These are phyloP conservation scores for Encarsia formosa DNA, from an alignment of 2,888 invertebrate genomes.

Conservation along the genomic window DNA sequence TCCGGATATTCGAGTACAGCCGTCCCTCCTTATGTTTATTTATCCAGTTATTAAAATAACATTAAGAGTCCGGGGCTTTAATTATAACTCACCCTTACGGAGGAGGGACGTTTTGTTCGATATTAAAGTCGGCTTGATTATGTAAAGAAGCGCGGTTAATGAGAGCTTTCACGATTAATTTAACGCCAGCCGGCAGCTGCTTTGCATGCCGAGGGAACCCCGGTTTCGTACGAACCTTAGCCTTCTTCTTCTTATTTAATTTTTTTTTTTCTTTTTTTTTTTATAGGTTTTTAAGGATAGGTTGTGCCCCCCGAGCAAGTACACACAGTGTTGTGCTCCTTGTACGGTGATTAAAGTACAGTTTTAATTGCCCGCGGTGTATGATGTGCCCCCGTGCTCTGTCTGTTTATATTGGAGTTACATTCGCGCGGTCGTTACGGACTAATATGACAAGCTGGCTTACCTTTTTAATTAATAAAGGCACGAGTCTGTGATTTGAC, in stretches of 20 bases:
- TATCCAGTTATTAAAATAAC: conserved; percentile 53
- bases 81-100: conserved; percentile 36
- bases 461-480: conserved; percentile 11
- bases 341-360: conserved; percentile 18
- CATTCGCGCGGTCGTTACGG: conserved; percentile 12
- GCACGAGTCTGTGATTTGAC: too few relatives aligned
- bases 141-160: conserved; percentile 16
- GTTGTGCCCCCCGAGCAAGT: too few relatives aligned
- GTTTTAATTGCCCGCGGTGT: conserved; percentile 17
- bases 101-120: conserved; percentile 21
- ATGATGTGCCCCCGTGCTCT: background rate
- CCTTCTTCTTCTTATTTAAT: too few relatives aligned
- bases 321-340: too few relatives aligned
- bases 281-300: too few relatives aligned
- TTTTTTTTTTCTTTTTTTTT: too few relatives aligned
- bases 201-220: background rate
- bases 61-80: conserved; percentile 43
- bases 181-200: too few relatives aligned
- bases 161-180: conserved; percentile 26
- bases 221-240: too few relatives aligned
- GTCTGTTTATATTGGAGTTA: conserved; percentile 20
- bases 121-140: conserved; percentile 16
- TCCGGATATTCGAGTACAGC: conserved; percentile 51
- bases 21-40: conserved; percentile 49
- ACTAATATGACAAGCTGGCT: conserved; percentile 13